Conservation (phyloP, 2,113 vertebrate species). For the Labrus mixtus region DNA sequence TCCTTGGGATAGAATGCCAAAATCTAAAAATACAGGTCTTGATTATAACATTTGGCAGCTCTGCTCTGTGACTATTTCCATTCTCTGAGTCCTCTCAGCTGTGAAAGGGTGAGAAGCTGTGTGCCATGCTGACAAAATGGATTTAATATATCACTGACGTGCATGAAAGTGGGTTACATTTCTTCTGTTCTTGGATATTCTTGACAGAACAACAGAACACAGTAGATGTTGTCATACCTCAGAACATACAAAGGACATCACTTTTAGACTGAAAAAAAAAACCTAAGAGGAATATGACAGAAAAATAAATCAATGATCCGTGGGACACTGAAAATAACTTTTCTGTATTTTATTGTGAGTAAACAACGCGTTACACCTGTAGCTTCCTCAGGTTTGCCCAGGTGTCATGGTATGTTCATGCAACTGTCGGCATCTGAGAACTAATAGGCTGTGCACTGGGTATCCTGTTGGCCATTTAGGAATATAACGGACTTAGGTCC, state of each 20-base stretch:
- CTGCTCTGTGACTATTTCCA: conserved; percentile 47
- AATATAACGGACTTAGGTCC: too few species aligned
- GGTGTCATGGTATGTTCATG: too few species aligned
- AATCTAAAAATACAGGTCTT: conserved; percentile 71
- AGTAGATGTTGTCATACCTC: not conserved
- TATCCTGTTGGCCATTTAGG: too few species aligned
- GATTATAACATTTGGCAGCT: conserved; percentile 63
- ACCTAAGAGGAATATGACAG: too few species aligned
- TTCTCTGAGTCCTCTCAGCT: conserved; percentile 26
- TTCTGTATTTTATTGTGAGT: too few species aligned
- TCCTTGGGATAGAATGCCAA: conserved; percentile 33
- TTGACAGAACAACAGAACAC: not conserved
- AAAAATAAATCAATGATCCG: too few species aligned
- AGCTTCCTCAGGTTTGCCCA: too few species aligned
- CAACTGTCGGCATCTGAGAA: too few species aligned
- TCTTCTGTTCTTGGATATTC: not conserved
- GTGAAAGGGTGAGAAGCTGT: conserved; percentile 20
- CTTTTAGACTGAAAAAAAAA: not conserved
- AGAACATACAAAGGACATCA: not conserved
- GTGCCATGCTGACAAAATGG: not conserved
- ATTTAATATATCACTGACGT: not conserved
- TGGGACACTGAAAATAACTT: too few species aligned
- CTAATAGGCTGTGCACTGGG: too few species aligned
- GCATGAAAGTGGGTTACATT: not conserved
- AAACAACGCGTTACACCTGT: too few species aligned